Conservation (phyloP, 2,888 invertebrate species). For the Orthosia gothica region DNA sequence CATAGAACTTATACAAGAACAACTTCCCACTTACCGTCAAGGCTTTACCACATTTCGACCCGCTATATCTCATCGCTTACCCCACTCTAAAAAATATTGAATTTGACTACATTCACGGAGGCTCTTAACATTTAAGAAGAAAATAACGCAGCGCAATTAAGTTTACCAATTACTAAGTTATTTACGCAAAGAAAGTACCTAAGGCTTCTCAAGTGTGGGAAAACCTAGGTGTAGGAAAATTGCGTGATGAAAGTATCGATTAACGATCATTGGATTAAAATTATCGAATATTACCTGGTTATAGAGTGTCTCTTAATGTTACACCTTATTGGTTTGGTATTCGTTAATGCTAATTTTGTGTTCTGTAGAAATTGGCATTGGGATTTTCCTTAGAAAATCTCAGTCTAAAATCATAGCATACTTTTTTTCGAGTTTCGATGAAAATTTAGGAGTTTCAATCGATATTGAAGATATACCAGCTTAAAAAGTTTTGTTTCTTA, state of each 20-base stretch:
- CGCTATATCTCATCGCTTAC: slow-evolving; percentile 11
- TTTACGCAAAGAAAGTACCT: slow-evolving; percentile 70
- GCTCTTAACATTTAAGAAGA: slow-evolving; percentile 60
- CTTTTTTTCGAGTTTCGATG: too few relatives aligned
- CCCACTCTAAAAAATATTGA: slow-evolving; percentile 61
- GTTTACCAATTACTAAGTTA: slow-evolving; percentile 69
- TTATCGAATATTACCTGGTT: not conserved
- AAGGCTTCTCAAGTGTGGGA: slow-evolving; percentile 49
- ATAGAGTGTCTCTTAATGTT: too few relatives aligned
- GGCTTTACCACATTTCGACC: not conserved
- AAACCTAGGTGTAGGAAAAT: slow-evolving; percentile 10
- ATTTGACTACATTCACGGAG: slow-evolving; percentile 64
- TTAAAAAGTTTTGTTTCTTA: too few relatives aligned
- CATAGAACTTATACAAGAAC: too few relatives aligned
- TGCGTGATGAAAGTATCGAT: slow-evolving; percentile 8
- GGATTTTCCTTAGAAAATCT: too few relatives aligned
- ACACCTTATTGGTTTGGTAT: too few relatives aligned
- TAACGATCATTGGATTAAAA: not conserved
- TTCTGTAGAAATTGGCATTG: too few relatives aligned
- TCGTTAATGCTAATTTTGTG: too few relatives aligned
- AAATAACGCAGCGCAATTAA: slow-evolving; percentile 67
- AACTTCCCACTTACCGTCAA: too few relatives aligned
- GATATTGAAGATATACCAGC: too few relatives aligned
- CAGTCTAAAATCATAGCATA: too few relatives aligned
- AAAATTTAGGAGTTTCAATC: too few relatives aligned